phyloP scores from a whole-genome alignment of 2,888 invertebrate species.

The Nycteola revayana region DNA sequence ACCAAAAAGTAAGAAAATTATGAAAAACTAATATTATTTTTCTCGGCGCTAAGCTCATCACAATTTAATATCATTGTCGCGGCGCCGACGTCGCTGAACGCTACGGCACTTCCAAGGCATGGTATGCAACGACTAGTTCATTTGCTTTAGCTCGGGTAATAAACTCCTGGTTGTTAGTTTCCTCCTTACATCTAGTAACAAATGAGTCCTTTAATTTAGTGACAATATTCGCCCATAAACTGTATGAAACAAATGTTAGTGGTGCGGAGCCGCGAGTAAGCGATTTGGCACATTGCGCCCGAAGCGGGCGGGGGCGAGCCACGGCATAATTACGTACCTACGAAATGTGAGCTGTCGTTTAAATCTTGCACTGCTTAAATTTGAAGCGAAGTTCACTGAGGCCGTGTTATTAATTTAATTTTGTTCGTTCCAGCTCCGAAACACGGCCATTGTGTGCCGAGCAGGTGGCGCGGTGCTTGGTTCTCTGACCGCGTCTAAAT shows the following conservation, averaged over 20 bases:
- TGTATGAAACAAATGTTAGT: conserved; percentile 47
- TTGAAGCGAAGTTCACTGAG: conserved; percentile 65
- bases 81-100: too few relatives aligned
- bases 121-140: too few relatives aligned
- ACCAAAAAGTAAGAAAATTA: too few relatives aligned
- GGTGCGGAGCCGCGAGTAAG: conserved; percentile 66
- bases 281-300: conserved; percentile 78
- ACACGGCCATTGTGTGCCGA: conserved; percentile 30
- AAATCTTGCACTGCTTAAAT: conserved; percentile 77
- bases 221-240: conserved; percentile 21
- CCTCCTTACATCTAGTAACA: too few relatives aligned
- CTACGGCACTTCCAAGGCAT: too few relatives aligned
- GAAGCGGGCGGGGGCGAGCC: conserved; percentile 56
- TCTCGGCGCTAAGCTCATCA: too few relatives aligned
- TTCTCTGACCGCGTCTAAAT: conserved; percentile 24
- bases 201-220: conserved; percentile 20
- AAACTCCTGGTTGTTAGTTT: too few relatives aligned
- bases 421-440: conserved; percentile 43
- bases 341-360: conserved; percentile 75
- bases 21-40: too few relatives aligned
- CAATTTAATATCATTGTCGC: too few relatives aligned
- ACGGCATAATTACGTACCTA: conserved; percentile 75
- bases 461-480: conserved; percentile 15
- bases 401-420: conserved; percentile 69
- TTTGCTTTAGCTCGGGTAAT: not conserved